These are phyloP conservation scores for Acronicta alni DNA, from an alignment of 2,888 invertebrate species.

Conservation along the genomic window DNA sequence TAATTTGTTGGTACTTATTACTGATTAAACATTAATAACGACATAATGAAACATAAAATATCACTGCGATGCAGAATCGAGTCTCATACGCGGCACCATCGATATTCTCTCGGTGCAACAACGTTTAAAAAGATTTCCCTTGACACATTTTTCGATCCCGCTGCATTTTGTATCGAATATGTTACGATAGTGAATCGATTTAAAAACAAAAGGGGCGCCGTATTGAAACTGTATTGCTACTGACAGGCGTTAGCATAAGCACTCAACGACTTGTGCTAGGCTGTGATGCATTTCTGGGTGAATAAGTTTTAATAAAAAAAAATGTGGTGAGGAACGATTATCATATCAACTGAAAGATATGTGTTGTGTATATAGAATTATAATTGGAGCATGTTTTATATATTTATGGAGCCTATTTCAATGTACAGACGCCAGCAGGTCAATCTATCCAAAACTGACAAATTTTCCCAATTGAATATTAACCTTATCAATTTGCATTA, in stretches of 20 bases:
- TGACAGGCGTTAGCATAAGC: conserved; percentile 38
- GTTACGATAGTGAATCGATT: conserved; percentile 41
- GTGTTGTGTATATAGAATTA: no score
- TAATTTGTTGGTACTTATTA: no score
- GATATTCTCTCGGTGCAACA: conserved; percentile 6
- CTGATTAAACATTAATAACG: no score
- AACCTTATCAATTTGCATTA: no score
- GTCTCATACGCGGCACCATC: not conserved
- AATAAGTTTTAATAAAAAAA: not conserved
- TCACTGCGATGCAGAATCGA: not conserved
- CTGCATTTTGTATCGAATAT: conserved; percentile 43
- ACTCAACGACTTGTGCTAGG: conserved; percentile 14
- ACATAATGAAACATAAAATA: no score
- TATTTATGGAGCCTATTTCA: no score
- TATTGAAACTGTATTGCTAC: conserved; percentile 36
- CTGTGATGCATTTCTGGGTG: conserved; percentile 3
- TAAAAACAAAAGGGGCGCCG: conserved; percentile 38
- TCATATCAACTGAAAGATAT: no score
- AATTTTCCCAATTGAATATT: no score
- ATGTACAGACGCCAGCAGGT: no score
- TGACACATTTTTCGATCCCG: conserved; percentile 34
- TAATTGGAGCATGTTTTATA: no score
- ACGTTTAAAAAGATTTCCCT: conserved; percentile 21
- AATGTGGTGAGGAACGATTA: no score
- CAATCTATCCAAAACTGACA: no score